These are phyloP conservation scores for Enteromius radiatus DNA, from an alignment of 2,797 vertebrate genomes.

Conservation along the genomic window DNA sequence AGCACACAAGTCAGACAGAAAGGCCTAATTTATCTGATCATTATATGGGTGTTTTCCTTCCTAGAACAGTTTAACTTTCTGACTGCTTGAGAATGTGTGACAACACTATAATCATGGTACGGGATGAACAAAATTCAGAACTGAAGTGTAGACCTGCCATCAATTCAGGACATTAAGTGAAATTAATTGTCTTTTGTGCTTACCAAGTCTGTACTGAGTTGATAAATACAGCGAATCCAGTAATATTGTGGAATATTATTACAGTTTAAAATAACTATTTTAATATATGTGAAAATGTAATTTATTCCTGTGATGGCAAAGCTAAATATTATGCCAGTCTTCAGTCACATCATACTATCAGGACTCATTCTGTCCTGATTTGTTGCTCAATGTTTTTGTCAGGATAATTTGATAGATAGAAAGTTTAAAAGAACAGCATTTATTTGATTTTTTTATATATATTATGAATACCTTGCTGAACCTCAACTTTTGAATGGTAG, in stretches of 20 bases:
- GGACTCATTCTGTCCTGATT: background rate
- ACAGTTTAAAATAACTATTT: background rate
- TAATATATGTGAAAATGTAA: background rate
- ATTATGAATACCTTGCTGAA: background rate
- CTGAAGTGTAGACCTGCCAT: background rate
- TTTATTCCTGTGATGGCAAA: background rate
- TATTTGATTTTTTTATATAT: background rate
- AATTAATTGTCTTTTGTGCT: background rate
- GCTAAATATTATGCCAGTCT: background rate
- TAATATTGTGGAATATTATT: conserved; percentile 3
- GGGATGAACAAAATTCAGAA: background rate
- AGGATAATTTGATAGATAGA: background rate
- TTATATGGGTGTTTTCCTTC: conserved; percentile 68
- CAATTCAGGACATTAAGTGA: background rate
- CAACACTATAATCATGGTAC: background rate
- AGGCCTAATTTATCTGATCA: conserved; percentile 76
- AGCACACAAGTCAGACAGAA: conserved; percentile 69
- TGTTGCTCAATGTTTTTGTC: background rate
- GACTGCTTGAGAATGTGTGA: background rate
- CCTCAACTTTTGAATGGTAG: background rate
- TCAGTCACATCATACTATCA: too few species aligned
- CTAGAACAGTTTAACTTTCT: conserved; percentile 63
- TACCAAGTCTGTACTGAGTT: background rate
- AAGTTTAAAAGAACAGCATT: background rate
- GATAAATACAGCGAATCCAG: too few species aligned